These are phyloP conservation scores for Steinernema carpocapsae DNA, from an alignment of 2,888 invertebrate genomes.

Conservation along the genomic window DNA sequence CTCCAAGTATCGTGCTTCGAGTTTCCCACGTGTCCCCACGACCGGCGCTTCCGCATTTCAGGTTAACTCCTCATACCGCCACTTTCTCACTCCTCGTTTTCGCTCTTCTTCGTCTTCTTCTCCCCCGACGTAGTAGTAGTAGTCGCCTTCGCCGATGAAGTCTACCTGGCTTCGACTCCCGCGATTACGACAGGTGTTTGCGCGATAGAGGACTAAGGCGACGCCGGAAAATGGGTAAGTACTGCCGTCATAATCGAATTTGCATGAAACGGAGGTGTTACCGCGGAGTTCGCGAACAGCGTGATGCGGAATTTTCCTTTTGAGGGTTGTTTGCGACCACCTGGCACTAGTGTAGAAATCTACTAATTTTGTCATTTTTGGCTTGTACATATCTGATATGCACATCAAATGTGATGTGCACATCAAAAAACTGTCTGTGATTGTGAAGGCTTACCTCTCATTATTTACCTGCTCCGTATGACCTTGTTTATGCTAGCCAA, in stretches of 20 bases:
- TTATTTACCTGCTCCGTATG: too few species aligned
- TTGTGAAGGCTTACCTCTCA: too few species aligned
- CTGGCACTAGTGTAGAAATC: too few species aligned
- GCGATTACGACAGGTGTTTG: conserved; percentile 3
- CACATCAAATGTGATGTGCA: too few species aligned
- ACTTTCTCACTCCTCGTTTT: background rate
- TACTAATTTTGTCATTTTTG: too few species aligned
- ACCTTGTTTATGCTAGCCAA: too few species aligned
- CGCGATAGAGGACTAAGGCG: conserved; percentile 1
- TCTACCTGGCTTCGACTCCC: background rate
- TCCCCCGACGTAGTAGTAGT: background rate
- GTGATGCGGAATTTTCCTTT: too few species aligned
- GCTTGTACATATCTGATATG: too few species aligned
- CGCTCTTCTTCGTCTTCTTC: background rate
- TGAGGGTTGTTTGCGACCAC: too few species aligned
- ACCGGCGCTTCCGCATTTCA: background rate
- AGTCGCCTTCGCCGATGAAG: background rate
- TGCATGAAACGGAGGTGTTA: background rate
- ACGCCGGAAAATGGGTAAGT: conserved; percentile 25
- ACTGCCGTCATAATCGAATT: conserved; percentile 7
- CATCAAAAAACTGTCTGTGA: too few species aligned
- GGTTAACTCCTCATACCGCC: background rate
- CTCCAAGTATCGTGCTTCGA: background rate
- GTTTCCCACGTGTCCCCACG: background rate
- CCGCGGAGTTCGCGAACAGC: too few species aligned